Base-by-base conservation (phyloP, 2,797 vertebrate genomes). In the Poeciliopsis gracilis region DNA sequence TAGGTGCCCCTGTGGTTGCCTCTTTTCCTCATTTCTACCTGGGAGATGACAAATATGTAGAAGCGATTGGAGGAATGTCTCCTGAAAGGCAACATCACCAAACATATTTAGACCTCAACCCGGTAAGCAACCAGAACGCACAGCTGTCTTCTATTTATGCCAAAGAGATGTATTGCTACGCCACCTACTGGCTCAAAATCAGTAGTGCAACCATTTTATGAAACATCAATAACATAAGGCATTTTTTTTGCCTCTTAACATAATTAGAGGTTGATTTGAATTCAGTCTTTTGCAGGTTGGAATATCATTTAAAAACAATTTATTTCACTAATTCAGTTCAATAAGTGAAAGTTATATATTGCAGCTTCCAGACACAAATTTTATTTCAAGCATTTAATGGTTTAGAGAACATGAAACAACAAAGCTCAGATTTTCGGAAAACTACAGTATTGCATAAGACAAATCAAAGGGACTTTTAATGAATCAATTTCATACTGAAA, bases 1-100 rank as follows among this genome's bases (percentile, higher is more conserved):
- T 53, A 97, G 96, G 95, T 75, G 96, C 94, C 20, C 96, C 96
- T 0, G 94, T 97, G 1, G 91, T 97, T 0, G 91, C 95, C 18
- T 97, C 96, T 13, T 97, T 96, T 49, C 95, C 96, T 59, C 96
- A 97, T 89, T 96, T 97, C 78, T 94, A 96, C 78, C 90, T 96
- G 73, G 96, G 82, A 1, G 96, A 95, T 1, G 2, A 77, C 3
- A 93, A 94, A 84, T 97, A 95, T 59, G 78, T 55, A 9, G 5
- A 49, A 1, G 95, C 91, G 46, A 83, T 96, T 3, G 84, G 76
- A 7, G 96, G 96, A 70, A 41, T 97, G 83, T 88, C 90, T 5
- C 96, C 96, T 20, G 70, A 94, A 15, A 92, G 90, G 53, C 73
- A 89, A 33, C 90, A 91, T 8, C 96, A 97, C 88, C 95, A 97